Evolutionary conservation across 2,113 vertebrate species (phyloP).

Genomic region (Xyliphius kryptos): DNA sequence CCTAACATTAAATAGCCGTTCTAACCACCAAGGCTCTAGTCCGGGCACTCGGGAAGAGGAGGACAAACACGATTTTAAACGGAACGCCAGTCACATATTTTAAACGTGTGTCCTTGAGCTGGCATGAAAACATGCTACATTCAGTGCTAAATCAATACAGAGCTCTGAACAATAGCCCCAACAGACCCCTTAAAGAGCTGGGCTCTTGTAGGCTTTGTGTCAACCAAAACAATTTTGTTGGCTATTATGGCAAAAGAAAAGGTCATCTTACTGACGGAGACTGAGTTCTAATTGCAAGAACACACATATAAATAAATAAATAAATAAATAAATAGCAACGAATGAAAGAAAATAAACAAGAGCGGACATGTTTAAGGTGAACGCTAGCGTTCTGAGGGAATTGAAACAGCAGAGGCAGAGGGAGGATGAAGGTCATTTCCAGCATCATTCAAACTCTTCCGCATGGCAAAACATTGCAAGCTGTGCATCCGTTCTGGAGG

Average conservation of each 20-base stretch:
- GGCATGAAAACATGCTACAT: conserved; percentile 15
- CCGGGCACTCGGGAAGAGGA: conserved; percentile 7
- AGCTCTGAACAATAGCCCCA: conserved; percentile 18
- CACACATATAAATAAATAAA: no score
- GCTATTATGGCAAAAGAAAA: conserved; percentile 27
- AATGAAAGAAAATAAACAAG: conserved; percentile 2
- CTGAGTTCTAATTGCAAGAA: conserved; percentile 28
- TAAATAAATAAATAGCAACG: conserved; percentile 23
- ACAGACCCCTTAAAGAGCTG: conserved; percentile 22
- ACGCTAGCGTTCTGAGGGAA: conserved; percentile 7
- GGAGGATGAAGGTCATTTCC: conserved; percentile 14
- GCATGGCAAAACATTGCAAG: no score
- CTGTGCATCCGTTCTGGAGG: neutral
- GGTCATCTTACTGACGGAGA: conserved; percentile 15
- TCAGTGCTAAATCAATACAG: conserved; percentile 27
- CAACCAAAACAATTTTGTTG: conserved; percentile 22
- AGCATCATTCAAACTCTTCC: conserved; percentile 26
- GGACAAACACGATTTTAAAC: neutral
- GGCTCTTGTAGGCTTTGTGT: conserved; percentile 18
- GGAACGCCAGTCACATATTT: conserved; percentile 32
- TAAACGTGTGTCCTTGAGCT: conserved; percentile 30
- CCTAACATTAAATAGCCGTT: conserved; percentile 16
- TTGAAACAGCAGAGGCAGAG: neutral
- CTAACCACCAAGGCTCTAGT: conserved; percentile 1
- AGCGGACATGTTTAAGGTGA: neutral